Percentiles rank a stretch among this genome's conserved stretches.
Evolutionary conservation across 2,113 vertebrate species (phyloP).

Genomic region (Proterorhinus semilunaris): DNA sequence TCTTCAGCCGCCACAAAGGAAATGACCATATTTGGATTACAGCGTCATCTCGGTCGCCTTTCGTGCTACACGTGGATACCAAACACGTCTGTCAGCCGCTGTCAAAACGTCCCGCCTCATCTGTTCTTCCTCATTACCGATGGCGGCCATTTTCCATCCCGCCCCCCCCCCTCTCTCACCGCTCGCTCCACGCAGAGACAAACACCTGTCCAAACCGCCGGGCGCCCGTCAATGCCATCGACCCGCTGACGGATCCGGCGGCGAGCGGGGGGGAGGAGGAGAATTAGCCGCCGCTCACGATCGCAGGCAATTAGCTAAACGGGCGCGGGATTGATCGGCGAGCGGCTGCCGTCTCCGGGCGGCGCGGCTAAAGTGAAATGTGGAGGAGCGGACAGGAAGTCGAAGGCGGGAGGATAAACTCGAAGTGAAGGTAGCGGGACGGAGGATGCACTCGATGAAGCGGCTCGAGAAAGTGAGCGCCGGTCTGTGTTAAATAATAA

Average conservation of each 20-base stretch:
- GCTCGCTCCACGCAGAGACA: conserved; percentile 30
- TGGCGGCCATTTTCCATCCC: conserved; percentile 23
- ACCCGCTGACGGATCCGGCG: conserved; percentile 58
- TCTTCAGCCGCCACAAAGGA: no score
- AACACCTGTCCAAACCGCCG: conserved; percentile 44
- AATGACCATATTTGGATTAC: no score
- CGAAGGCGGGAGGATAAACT: not conserved
- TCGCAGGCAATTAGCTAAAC: conserved; percentile 68
- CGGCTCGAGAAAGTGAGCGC: no score
- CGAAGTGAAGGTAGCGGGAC: not conserved
- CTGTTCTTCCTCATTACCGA: not conserved
- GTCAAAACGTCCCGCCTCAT: not conserved
- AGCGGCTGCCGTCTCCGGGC: not conserved
- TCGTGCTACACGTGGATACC: no score
- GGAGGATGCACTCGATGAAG: no score
- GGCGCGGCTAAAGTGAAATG: conserved; percentile 20
- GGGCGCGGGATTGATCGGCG: conserved; percentile 51
- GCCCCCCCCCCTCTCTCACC: conserved; percentile 8
- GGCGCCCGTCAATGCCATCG: conserved; percentile 52
- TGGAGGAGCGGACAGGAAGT: not conserved
- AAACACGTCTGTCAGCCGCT: not conserved
- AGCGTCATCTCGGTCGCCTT: no score
- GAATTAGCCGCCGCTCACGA: conserved; percentile 49
- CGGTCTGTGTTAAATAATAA: no score
- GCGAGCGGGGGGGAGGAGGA: conserved; percentile 4